Evolutionary conservation across 2,797 vertebrate genomes (phyloP), one percentile per base, ranked within the genome.

Genomic region (Melanotaenia maccullochi): DNA sequence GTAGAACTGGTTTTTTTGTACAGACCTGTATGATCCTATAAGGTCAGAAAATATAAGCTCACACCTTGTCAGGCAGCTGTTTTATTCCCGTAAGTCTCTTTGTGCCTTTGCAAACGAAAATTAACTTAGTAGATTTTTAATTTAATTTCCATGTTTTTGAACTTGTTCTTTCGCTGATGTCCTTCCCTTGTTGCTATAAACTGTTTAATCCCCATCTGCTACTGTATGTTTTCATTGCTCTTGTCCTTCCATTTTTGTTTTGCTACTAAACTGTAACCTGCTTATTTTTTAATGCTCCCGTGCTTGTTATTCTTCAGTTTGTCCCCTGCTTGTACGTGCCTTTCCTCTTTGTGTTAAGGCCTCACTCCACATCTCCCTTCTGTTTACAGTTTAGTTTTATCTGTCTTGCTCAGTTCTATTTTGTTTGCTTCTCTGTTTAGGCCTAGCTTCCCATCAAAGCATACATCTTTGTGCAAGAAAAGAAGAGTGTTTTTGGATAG

Each of bases 271-370:
- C 63, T 3, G 40, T 38, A 68, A 67, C 60, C 76, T 76, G 75
- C 71, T 77, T 74, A 76, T 81, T 68, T 70, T 74, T 44, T 35
- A 65, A 66, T 28, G 20, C 22, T 44, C 47, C 69, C 16, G 13
- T 35, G 1, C 70, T 73, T 82, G 78, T 75, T 82, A 30, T 84
- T 81, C 44, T 85, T 81, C 72, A 73, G 78, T 86, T 79, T 64
- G 24, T 58, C 62, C 57, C 40, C 1, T 22, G 35, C 58, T 57
- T 20, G 40, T 36, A 33, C 9, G 1, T 30, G 25, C 36, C 60
- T 55, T 64, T 60, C 16, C 42, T n/a, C 66, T 30, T 60, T 47
- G 51, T 49, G 57, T 68, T 8, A 24, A 9, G 1, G 13, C 52
- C 36, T 36, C 18, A 14, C 55, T 63, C 54, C 22, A 16, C 42